Percentiles rank a stretch among this genome's conserved stretches.
phyloP scores from a whole-genome alignment of 1,140 invertebrate genomes.

The Wiebesia pumilae region DNA sequence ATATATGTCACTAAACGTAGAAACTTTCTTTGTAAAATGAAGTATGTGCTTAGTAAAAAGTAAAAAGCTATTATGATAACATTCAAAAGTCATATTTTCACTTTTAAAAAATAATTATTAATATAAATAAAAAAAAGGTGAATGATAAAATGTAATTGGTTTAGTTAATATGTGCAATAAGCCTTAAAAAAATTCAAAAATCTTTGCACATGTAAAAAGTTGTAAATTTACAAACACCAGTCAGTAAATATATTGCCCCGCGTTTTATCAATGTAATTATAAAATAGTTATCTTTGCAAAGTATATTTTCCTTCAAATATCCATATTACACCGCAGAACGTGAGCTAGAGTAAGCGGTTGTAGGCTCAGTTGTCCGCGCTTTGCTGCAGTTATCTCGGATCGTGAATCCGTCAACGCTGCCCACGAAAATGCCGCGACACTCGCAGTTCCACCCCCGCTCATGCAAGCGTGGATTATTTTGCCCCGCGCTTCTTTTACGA shows the following conservation, averaged over 20 bases:
- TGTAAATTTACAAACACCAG: neutral
- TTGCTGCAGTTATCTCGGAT: conserved; percentile 37
- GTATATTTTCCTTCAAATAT: neutral
- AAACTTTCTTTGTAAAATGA: no score
- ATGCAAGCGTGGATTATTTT: neutral
- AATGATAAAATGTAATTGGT: no score
- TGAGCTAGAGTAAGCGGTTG: neutral
- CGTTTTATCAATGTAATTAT: conserved; percentile 3
- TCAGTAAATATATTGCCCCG: neutral
- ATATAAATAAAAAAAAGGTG: no score
- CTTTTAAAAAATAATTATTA: no score
- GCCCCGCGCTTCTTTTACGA: conserved; percentile 10
- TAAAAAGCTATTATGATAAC: no score
- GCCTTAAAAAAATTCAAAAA: no score
- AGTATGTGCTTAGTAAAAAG: no score
- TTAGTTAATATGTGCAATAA: no score
- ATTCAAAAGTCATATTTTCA: no score
- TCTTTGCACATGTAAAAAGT: neutral
- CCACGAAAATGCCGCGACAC: conserved; percentile 42
- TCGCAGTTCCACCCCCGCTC: neutral
- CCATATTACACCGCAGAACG: neutral
- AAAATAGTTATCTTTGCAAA: neutral
- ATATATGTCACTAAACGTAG: no score
- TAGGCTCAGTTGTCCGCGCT: neutral
- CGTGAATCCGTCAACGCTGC: conserved; percentile 70